A percentile compares a stretch with the other conserved stretches of the same genome.
phyloP scores from a whole-genome alignment of 2,797 vertebrate genomes.

The Avahi laniger region DNA sequence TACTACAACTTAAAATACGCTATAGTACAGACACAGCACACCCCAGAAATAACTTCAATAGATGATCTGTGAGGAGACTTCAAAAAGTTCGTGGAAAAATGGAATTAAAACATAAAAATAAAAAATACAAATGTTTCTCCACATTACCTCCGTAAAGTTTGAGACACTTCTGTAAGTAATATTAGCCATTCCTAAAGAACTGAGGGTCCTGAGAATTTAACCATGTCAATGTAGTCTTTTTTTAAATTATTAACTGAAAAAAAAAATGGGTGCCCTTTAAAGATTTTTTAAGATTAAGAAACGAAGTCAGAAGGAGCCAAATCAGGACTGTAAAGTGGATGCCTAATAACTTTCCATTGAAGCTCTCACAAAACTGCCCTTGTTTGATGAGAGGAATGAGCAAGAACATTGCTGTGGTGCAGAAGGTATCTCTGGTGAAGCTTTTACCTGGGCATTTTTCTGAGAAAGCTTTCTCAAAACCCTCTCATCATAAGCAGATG shows the following conservation, averaged over 20 bases:
- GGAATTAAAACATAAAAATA: neutral
- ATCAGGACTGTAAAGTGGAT: neutral
- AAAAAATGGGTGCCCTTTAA: neutral
- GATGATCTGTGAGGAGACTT: neutral
- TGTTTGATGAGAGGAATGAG: neutral
- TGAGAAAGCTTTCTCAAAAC: neutral
- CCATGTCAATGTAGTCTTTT: neutral
- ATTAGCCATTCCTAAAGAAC: neutral
- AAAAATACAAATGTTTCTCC: neutral
- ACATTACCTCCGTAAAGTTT: neutral
- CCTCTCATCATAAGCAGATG: neutral
- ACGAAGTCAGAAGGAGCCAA: neutral
- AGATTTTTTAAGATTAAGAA: neutral
- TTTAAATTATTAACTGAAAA: neutral
- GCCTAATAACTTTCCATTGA: neutral
- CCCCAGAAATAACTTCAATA: neutral
- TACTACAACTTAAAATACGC: neutral
- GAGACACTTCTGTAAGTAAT: neutral
- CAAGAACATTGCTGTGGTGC: too few species aligned
- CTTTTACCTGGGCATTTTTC: neutral
- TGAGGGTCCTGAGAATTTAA: neutral
- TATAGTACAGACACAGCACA: neutral
- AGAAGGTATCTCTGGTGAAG: neutral
- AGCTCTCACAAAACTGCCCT: neutral
- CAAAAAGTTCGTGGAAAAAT: neutral